Percentiles rank a stretch among this genome's conserved stretches.
These are phyloP conservation scores for Pelobates cultripes DNA, from an alignment of 2,797 vertebrate genomes.

Conservation along the genomic window DNA sequence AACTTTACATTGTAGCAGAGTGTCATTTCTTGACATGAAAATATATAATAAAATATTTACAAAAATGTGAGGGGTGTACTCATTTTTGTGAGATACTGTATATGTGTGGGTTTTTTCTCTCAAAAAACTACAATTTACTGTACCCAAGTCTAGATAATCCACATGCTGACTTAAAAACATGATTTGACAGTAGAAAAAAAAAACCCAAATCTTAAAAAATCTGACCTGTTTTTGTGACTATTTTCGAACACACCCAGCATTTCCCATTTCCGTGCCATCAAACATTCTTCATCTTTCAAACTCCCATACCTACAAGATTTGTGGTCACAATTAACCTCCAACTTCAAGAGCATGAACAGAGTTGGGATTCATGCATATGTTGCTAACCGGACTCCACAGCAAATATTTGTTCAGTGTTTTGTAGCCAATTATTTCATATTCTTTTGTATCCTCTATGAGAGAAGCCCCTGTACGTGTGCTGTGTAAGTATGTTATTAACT, in stretches of 20 bases:
- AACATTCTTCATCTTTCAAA: background rate
- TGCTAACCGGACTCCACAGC: background rate
- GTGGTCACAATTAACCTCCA: background rate
- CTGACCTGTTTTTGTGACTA: background rate
- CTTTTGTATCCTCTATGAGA: background rate
- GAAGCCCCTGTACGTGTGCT: background rate
- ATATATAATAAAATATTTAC: too few species aligned
- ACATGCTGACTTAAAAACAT: too few species aligned
- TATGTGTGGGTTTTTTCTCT: too few species aligned
- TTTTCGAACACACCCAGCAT: background rate
- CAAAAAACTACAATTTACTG: too few species aligned
- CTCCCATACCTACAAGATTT: background rate
- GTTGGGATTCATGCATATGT: constrained; percentile 13
- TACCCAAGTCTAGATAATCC: too few species aligned
- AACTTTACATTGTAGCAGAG: too few species aligned
- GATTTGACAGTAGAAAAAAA: too few species aligned
- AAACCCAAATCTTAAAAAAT: background rate
- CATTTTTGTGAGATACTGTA: too few species aligned
- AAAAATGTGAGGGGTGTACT: too few species aligned
- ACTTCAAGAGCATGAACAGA: background rate
- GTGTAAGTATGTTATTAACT: background rate
- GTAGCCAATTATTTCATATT: background rate
- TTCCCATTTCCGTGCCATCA: background rate
- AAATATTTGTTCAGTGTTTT: constrained; percentile 8
- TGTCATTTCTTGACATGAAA: too few species aligned